A percentile compares a stretch with the other conserved stretches of the same genome.
phyloP scores from a whole-genome alignment of 2,797 vertebrate species.

The Jordanella pulchra region DNA sequence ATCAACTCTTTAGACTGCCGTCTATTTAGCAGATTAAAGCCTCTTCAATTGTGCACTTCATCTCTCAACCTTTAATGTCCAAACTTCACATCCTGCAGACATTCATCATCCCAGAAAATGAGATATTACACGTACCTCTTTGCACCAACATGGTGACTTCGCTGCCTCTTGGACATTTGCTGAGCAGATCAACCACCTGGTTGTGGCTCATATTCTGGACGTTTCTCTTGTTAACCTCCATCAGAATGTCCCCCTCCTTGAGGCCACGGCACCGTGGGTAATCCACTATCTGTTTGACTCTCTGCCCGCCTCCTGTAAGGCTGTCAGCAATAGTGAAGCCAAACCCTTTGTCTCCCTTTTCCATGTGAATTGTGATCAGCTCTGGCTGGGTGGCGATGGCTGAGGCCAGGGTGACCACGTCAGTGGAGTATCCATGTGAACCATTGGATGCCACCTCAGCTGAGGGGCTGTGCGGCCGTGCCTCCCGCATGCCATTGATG shows the following conservation, averaged over 20 bases:
- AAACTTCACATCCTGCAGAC: conserved; percentile 21
- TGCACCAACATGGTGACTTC: conserved; percentile 97
- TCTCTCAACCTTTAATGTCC: conserved; percentile 14
- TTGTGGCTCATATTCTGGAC: conserved; percentile 97
- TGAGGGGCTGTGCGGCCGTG: conserved; percentile 82
- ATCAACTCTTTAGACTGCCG: conserved; percentile 44
- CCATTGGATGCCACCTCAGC: conserved; percentile 76
- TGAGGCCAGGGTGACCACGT: conserved; percentile 93
- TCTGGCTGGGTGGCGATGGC: conserved; percentile 97
- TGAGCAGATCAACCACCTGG: conserved; percentile 98
- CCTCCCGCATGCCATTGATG: conserved; percentile 81
- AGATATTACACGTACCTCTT: conserved; percentile 84
- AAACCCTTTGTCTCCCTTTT: conserved; percentile 97
- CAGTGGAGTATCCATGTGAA: conserved; percentile 88
- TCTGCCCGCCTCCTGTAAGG: conserved; percentile 91
- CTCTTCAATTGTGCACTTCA: conserved; percentile 33
- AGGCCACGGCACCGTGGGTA: conserved; percentile 94
- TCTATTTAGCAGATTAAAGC: conserved; percentile 18
- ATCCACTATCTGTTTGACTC: conserved; percentile 98
- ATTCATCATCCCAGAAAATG: conserved; percentile 17
- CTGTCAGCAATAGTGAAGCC: conserved; percentile 98
- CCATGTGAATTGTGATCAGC: conserved; percentile 98
- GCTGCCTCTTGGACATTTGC: conserved; percentile 94
- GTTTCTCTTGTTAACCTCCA: conserved; percentile 98
- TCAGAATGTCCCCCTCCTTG: conserved; percentile 93